Evolutionary conservation across 1,140 invertebrate genomes (phyloP), one percentile per base, ranked within the genome.

Genomic region (Hypsibius dujardini): DNA sequence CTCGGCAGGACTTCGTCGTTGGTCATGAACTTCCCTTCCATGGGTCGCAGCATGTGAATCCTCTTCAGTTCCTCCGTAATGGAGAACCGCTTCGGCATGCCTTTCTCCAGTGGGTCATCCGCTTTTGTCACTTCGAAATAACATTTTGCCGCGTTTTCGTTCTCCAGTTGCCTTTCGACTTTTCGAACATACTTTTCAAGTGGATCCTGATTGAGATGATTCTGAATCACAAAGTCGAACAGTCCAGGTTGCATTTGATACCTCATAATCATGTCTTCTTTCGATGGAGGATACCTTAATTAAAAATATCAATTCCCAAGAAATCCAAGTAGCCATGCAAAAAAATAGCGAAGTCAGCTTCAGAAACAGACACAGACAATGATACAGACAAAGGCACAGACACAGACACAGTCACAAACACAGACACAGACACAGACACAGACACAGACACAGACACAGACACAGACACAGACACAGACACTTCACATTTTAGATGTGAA

Each of bases 51-150:
- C 42, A 7, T 67, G 3, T 45, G 12, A 7, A 67, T 15, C 12
- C 62, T 12, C 62, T 67, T 12, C 62, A 67, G 62, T 42, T 67
- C 62, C 42, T 67, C 12, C 42, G 62, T 45, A 12, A 67, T 42
- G 12, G 62, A 67, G 62, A 67, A 67, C 12, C 62, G 62, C 45
- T 42, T 12, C 62, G 42, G 62, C 3, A 12, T 3, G 12, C 12
- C 7, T 3, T 12, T 67, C 45, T 42, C 42, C 62, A 45, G 3
- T 15, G 7, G 62, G 3, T 42, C 12, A 67, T 45, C 62, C 62
- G 7, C 50, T 56, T 56, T n/a, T 56, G 7, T n/a, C 50, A 7
- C n/a, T n/a, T 56, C 50, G 7, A n/a, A 12, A 7, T 12, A 56
- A 12, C 45, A 15, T 7, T 15, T 45, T 67, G 42, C 62, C 12